phyloP scores from a whole-genome alignment of 2,113 vertebrate species.

The Glareola pratincola region DNA sequence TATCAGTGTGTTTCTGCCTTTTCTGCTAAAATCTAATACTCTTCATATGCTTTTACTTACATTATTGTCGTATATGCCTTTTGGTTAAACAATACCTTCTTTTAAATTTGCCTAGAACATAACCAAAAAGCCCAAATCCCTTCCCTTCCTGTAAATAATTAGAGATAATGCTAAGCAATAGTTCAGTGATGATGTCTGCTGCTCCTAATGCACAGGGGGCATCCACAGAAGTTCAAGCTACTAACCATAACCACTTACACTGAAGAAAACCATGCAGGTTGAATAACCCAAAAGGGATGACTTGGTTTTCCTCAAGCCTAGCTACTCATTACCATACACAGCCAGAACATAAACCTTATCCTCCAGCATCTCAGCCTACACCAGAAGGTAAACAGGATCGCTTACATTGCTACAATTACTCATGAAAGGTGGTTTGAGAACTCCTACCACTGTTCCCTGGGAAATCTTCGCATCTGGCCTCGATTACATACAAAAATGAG shows the following conservation, averaged over 20 bases:
- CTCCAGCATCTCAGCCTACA: background rate
- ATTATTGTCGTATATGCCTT: background rate
- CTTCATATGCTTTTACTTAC: background rate
- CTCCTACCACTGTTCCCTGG: background rate
- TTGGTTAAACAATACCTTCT: background rate
- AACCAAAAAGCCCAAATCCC: background rate
- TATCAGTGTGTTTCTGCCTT: background rate
- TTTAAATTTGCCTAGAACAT: background rate
- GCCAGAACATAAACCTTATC: background rate
- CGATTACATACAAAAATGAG: background rate
- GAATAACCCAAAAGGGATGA: background rate
- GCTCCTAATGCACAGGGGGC: rapidly evolving
- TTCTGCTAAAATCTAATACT: background rate
- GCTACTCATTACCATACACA: background rate
- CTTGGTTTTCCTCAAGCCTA: background rate
- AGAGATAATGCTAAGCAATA: background rate
- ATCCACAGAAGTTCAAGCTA: background rate
- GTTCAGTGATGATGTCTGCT: background rate
- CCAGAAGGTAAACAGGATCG: background rate
- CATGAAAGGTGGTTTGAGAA: background rate
- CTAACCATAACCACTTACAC: background rate
- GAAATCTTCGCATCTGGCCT: background rate
- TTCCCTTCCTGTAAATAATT: background rate
- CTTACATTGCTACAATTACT: background rate
- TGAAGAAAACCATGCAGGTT: background rate